These are phyloP conservation scores for Tenthredo livida DNA, from an alignment of 2,888 invertebrate species.

Conservation along the genomic window DNA sequence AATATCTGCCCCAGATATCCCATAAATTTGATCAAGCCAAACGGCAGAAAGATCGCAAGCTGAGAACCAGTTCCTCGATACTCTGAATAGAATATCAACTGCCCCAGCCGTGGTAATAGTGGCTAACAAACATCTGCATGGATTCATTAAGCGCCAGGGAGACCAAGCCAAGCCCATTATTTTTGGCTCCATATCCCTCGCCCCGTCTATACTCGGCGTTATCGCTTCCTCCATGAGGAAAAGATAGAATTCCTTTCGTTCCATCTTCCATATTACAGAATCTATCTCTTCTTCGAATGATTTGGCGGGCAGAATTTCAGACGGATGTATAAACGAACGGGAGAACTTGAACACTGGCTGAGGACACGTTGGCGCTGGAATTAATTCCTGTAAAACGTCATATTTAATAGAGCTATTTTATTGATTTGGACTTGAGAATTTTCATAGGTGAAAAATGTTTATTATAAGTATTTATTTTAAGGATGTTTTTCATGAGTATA, in stretches of 20 bases:
- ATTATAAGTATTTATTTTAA: neutral
- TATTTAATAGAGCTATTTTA: neutral
- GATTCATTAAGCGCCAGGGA: conserved; percentile 66
- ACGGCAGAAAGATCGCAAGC: conserved; percentile 65
- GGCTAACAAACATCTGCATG: conserved; percentile 69
- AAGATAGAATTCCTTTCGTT: conserved; percentile 67
- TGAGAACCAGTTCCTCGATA: conserved; percentile 69
- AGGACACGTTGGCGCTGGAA: conserved; percentile 69
- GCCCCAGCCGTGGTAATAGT: conserved; percentile 71
- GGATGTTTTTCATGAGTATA: neutral
- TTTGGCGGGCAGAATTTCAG: conserved; percentile 66
- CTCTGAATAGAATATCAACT: conserved; percentile 66
- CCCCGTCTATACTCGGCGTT: conserved; percentile 67
- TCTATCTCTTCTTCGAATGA: conserved; percentile 60
- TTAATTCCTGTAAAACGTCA: conserved; percentile 66
- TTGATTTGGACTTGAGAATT: neutral
- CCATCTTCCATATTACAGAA: conserved; percentile 63
- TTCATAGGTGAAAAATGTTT: neutral
- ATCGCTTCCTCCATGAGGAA: conserved; percentile 68
- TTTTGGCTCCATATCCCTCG: conserved; percentile 61
- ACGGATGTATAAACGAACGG: conserved; percentile 71
- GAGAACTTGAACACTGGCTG: conserved; percentile 67
- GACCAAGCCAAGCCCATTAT: conserved; percentile 71
- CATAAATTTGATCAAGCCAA: conserved; percentile 62
- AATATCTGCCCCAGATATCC: conserved; percentile 57